Evolutionary conservation across 2,888 invertebrate genomes (phyloP).

Genomic region (Nephrotoma guestfalica): DNA sequence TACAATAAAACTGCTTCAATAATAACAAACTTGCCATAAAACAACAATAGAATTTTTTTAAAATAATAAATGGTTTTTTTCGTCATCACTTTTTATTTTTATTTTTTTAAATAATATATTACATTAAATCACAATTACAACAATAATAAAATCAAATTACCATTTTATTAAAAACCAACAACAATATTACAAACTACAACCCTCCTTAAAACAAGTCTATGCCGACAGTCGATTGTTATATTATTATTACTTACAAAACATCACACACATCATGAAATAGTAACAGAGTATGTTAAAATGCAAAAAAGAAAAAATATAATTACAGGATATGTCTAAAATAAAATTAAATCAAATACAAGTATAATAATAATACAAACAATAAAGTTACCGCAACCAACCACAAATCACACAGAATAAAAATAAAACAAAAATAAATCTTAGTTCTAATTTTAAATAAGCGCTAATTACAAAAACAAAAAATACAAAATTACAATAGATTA

Average conservation of each 20-base stretch:
- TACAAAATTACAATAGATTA: neutral
- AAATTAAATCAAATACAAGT: neutral
- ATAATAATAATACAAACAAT: conserved; percentile 1
- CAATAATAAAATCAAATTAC: neutral
- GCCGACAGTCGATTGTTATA: conserved; percentile 41
- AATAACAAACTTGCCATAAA: neutral
- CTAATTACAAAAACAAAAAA: neutral
- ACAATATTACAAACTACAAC: conserved; percentile 20
- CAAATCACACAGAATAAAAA: neutral
- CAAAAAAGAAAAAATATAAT: neutral
- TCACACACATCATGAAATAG: conserved; percentile 7
- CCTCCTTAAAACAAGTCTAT: conserved; percentile 38
- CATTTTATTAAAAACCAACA: neutral
- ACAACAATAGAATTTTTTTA: neutral
- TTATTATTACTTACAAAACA: conserved; percentile 4
- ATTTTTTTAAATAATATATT: neutral
- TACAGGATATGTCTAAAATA: neutral
- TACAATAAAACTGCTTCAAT: neutral
- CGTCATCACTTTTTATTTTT: neutral
- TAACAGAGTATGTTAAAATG: neutral
- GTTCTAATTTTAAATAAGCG: neutral
- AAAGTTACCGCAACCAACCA: conserved; percentile 3
- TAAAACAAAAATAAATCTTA: neutral
- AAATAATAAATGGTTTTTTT: neutral
- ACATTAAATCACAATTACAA: neutral